phyloP scores from a whole-genome alignment of 2,113 vertebrate species.

The Chaenogobius annularis region DNA sequence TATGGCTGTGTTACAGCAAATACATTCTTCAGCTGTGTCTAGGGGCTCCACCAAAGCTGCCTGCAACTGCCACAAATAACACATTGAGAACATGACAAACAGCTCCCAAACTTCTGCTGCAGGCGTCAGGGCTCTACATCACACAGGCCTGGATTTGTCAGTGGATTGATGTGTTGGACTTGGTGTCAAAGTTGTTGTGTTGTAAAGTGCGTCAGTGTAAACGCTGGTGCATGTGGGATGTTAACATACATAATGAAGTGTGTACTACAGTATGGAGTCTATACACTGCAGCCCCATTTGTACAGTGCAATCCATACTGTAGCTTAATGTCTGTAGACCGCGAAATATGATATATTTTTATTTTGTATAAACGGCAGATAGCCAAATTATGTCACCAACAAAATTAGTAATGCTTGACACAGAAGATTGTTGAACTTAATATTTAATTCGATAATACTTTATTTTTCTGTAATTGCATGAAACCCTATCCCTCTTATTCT shows the following conservation, averaged over 20 bases:
- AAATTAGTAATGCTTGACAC: no score
- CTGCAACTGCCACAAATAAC: conserved; percentile 31
- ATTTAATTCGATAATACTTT: no score
- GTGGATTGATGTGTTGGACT: conserved; percentile 3
- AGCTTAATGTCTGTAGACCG: no score
- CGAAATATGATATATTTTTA: background rate
- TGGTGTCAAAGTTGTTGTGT: background rate
- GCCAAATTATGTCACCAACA: no score
- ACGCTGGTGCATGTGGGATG: background rate
- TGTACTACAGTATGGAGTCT: background rate
- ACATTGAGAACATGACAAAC: conserved; percentile 19
- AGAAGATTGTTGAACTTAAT: no score
- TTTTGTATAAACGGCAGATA: no score
- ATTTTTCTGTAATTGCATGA: no score
- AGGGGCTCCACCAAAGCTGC: conserved; percentile 23
- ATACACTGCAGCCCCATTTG: background rate
- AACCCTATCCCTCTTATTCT: no score
- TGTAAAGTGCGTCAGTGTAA: background rate
- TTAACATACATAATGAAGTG: background rate
- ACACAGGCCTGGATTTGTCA: conserved; percentile 8
- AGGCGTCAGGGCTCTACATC: conserved; percentile 29
- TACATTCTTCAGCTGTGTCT: conserved; percentile 30
- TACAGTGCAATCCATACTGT: no score
- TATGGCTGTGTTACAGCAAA: conserved; percentile 28
- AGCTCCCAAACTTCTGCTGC: conserved; percentile 21